A percentile compares a stretch with the other conserved stretches of the same genome.
phyloP scores from a whole-genome alignment of 35 echinoderm and acorn worm species.

The Acanthaster planci region DNA sequence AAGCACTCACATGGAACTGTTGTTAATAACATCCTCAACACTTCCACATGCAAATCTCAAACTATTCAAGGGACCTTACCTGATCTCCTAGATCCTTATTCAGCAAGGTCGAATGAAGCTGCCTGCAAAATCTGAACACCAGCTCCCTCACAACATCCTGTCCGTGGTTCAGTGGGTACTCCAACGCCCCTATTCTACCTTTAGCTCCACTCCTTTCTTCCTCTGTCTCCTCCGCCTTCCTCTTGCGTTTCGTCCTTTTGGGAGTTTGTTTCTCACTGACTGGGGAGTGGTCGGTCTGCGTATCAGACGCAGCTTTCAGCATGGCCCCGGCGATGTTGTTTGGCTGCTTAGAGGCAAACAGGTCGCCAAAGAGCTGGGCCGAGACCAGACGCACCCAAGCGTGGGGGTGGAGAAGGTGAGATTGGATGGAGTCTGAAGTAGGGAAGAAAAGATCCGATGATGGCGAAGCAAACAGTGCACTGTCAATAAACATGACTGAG shows the following conservation, averaged over 20 bases:
- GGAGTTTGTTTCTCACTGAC: neutral
- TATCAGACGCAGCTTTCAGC: too few relatives aligned
- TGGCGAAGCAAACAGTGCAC: neutral
- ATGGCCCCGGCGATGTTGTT: conserved; percentile 49
- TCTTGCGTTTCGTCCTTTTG: conserved; percentile 41
- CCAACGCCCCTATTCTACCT: neutral
- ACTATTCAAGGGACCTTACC: conserved; percentile 20
- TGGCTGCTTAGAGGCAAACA: conserved; percentile 71
- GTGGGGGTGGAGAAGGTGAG: conserved; percentile 86
- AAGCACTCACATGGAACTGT: too few relatives aligned
- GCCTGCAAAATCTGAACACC: conserved; percentile 72
- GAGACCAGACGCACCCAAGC: conserved; percentile 74
- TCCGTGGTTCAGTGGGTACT: conserved; percentile 40
- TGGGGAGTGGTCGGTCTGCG: neutral
- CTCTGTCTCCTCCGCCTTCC: neutral
- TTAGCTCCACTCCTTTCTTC: neutral
- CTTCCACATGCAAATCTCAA: too few relatives aligned
- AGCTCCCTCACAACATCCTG: conserved; percentile 58
- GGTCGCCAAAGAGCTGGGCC: conserved; percentile 80
- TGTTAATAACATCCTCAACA: too few relatives aligned
- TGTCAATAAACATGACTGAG: too few relatives aligned
- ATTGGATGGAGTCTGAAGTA: conserved; percentile 59
- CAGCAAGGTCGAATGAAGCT: conserved; percentile 67
- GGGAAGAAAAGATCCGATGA: neutral
- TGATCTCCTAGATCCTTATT: conserved; percentile 73